Base-by-base conservation (phyloP, 2,888 invertebrate species). In the Brenthis ino region DNA sequence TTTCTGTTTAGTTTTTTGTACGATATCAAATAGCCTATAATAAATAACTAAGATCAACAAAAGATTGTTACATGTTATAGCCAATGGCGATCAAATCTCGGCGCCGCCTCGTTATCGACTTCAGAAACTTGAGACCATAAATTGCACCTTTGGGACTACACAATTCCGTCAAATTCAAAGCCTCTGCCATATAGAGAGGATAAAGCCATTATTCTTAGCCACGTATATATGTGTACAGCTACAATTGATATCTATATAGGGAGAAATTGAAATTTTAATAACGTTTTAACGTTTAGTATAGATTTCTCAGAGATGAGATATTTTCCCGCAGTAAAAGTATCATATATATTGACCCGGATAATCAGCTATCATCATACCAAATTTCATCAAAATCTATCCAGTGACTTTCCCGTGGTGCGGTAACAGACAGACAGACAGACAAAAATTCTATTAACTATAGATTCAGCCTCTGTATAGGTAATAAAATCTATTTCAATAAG, bases 81-180 rank as follows among this genome's bases (percentile, higher is more conserved):
- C 57, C 61, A 14, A 57, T 61, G 16, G 53, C 50, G 48, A 66
- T 64, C 48, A 14, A 20, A 37, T 50, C n/a, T 37, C 54, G 63
- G 66, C 51, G 56, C 65, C 64, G 66, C 55, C 55, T 57, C 60
- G 51, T 64, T 68, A 72, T 71, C 66, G 68, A 72, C 67, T 71
- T 72, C 65, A 66, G 68, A 72, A 69, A 71, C 72, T 71, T 51
- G 68, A 66, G 60, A 60, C 71, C 28, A 71, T 71, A 67, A 71
- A 72, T 71, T 71, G 68, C 54, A 61, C 72, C 68, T 69, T 61
- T 24, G 72, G 71, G 72, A 72, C 61, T 66, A 69, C 61, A 61
- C 68, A 55, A 70, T 71, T 72, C 64, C 72, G 64, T 72, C 72
- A 72, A 69, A 71, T 63, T 68, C 68, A 47, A 64, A 55, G 57